Conservation (phyloP, 2,113 vertebrate species). For the Leucosticte australis region DNA sequence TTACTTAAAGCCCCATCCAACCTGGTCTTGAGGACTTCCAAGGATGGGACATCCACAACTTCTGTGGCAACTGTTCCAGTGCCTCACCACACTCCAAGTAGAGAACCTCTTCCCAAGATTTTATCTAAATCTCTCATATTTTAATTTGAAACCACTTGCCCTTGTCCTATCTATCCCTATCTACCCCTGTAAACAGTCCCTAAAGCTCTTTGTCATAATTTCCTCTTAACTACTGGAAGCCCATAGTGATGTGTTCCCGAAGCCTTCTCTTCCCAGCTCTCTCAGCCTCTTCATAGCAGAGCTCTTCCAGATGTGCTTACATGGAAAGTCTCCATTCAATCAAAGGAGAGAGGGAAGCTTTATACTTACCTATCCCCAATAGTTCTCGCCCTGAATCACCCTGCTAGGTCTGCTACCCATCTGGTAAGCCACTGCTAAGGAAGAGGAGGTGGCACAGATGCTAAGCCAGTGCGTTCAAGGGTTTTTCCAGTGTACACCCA, state of each 20-base stretch:
- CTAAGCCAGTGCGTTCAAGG: neutral
- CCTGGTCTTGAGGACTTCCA: neutral
- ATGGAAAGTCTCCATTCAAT: neutral
- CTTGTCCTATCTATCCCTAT: neutral
- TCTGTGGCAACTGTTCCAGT: neutral
- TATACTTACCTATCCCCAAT: rapidly evolving
- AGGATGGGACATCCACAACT: neutral
- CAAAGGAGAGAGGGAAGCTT: neutral
- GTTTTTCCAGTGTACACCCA: neutral
- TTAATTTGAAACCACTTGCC: neutral
- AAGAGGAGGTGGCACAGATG: neutral
- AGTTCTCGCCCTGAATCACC: neutral
- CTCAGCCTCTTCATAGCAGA: neutral
- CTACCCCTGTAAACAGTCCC: neutral
- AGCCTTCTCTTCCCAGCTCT: neutral
- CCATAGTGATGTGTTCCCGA: neutral
- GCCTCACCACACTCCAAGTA: neutral
- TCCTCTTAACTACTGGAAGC: neutral
- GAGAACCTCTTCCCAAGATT: neutral
- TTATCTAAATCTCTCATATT: neutral
- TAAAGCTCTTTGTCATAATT: neutral
- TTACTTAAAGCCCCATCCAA: neutral
- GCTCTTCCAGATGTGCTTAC: neutral
- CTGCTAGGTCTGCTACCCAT: neutral
- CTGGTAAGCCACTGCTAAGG: neutral